phyloP scores from a whole-genome alignment of 53 echinoderm and acorn worm genomes.

The Stichopus horrens region DNA sequence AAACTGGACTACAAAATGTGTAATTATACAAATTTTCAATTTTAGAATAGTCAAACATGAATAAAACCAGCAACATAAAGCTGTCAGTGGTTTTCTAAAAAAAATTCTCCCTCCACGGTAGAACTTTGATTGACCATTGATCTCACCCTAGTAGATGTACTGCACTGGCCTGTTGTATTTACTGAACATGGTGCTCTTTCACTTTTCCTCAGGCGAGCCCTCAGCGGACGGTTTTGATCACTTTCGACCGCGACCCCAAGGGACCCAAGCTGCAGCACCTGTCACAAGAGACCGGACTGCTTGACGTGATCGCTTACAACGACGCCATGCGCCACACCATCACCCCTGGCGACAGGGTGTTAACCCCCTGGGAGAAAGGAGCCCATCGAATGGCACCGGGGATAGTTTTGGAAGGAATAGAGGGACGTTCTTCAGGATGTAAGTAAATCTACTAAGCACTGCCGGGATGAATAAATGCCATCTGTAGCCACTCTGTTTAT shows the following conservation, averaged over 20 bases:
- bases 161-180: not conserved
- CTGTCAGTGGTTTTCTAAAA: not conserved
- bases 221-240: conserved; percentile 73
- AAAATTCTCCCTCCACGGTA: not conserved
- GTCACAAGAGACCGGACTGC: conserved; percentile 81
- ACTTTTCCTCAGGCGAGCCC: conserved; percentile 60
- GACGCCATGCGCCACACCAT: conserved; percentile 85
- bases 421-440: conserved; percentile 89
- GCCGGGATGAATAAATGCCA: too few relatives aligned
- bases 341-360: conserved; percentile 85
- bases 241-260: conserved; percentile 82
- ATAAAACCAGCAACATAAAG: too few relatives aligned
- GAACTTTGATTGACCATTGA: not conserved
- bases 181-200: not conserved
- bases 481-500: too few relatives aligned
- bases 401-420: conserved; percentile 83
- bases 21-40: too few relatives aligned
- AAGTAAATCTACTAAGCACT: conserved; percentile 46
- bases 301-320: conserved; percentile 84
- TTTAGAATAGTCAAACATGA: too few relatives aligned
- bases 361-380: conserved; percentile 79
- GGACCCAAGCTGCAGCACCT: conserved; percentile 70
- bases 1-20: too few relatives aligned
- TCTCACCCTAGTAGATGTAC: not conserved
- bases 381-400: conserved; percentile 81